phyloP scores from a whole-genome alignment of 2,797 vertebrate genomes.

The Halcyon smyrnensis region DNA sequence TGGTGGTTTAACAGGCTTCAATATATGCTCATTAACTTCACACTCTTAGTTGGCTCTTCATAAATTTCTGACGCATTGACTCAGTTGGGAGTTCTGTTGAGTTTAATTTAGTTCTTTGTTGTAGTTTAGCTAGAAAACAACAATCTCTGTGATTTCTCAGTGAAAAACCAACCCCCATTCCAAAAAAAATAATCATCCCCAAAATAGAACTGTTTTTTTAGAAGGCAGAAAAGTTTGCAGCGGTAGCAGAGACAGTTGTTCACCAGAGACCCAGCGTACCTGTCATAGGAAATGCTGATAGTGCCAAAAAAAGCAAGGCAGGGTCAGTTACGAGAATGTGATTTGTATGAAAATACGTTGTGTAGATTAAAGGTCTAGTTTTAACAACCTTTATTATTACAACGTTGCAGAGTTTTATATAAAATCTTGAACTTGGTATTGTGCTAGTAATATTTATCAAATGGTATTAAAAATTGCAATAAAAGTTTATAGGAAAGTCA shows the following conservation, averaged over 20 bases:
- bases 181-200: not conserved
- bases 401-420: not conserved
- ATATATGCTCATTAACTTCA: constrained; percentile 55
- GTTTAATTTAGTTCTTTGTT: constrained; percentile 11
- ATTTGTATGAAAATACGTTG: not conserved
- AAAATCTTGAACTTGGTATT: not conserved
- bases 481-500: constrained; percentile 38
- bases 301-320: not conserved
- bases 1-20: constrained; percentile 23
- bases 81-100: not conserved
- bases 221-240: not conserved
- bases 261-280: not conserved
- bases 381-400: not conserved
- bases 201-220: not conserved
- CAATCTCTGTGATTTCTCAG: not conserved
- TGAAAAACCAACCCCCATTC: not conserved
- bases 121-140: constrained; percentile 3
- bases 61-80: constrained; percentile 53
- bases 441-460: constrained; percentile 35
- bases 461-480: not conserved
- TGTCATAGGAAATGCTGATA: constrained; percentile 15
- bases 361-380: not conserved
- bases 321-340: not conserved
- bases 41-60: constrained; percentile 33
- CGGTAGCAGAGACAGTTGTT: not conserved